Conservation (phyloP, 1,140 invertebrate genomes). For the Agrilus planipennis region DNA sequence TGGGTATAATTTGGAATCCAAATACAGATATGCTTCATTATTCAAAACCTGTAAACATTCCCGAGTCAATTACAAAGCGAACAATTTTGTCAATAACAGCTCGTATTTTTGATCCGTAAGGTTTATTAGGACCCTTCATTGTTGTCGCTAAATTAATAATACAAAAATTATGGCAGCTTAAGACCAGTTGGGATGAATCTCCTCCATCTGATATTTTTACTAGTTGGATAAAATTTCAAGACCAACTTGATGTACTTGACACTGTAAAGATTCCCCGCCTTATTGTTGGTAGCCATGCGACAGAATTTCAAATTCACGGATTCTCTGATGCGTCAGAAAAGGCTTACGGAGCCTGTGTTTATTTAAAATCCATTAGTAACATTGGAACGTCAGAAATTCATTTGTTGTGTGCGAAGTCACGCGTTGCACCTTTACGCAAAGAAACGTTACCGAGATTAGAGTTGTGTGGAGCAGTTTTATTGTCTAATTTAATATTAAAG, state of each 20-base stretch:
- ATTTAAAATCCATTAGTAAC: conserved; percentile 9
- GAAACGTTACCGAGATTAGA: conserved; percentile 37
- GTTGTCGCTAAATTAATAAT: conserved; percentile 21
- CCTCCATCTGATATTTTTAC: conserved; percentile 9
- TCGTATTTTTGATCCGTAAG: conserved; percentile 10
- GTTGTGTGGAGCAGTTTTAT: conserved; percentile 32
- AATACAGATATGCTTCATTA: neutral
- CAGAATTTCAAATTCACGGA: conserved; percentile 13
- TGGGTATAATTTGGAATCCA: conserved; percentile 3
- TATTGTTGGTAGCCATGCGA: no score
- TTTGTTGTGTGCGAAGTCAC: conserved; percentile 26
- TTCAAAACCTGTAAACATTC: neutral
- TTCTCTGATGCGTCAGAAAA: conserved; percentile 24
- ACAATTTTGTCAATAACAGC: neutral
- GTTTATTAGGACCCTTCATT: conserved; percentile 17
- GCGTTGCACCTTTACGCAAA: conserved; percentile 33
- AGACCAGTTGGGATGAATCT: conserved; percentile 17
- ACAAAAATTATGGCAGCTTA: conserved; percentile 21
- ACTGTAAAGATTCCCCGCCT: neutral
- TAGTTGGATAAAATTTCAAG: conserved; percentile 16
- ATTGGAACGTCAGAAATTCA: neutral
- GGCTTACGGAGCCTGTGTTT: conserved; percentile 25
- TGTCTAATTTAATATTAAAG: conserved; percentile 26
- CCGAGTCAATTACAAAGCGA: no score
- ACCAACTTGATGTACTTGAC: neutral